A percentile compares a stretch with the other conserved stretches of the same genome.
phyloP scores from a whole-genome alignment of 2,113 vertebrate species.

The Porphyrio hochstetteri region DNA sequence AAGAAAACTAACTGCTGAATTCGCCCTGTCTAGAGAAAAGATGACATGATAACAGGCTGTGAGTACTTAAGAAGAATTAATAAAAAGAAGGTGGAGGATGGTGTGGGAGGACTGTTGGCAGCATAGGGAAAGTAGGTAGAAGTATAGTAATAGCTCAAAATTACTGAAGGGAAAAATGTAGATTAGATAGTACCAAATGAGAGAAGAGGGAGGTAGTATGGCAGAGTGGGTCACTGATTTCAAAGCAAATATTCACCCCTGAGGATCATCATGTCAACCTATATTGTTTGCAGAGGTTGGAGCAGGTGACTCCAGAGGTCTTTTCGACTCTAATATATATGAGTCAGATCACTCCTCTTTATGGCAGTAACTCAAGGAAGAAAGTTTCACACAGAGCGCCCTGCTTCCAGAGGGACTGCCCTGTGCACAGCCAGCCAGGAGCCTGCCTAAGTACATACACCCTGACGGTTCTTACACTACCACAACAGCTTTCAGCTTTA shows the following conservation, averaged over 20 bases:
- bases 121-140: background rate
- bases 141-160: background rate
- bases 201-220: background rate
- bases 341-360: background rate
- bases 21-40: conserved; percentile 13
- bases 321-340: background rate
- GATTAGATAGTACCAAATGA: conserved; percentile 15
- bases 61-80: conserved; percentile 28
- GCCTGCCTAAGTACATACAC: fast-evolving
- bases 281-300: background rate
- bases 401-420: background rate
- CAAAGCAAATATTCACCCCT: background rate
- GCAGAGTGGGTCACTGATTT: background rate
- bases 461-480: background rate
- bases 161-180: conserved; percentile 25
- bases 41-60: conserved; percentile 16
- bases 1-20: background rate
- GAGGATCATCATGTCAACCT: background rate
- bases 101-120: conserved; percentile 20
- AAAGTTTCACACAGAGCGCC: background rate
- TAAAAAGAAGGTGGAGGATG: background rate
- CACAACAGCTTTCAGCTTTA: background rate
- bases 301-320: background rate
- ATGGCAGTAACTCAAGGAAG: background rate
- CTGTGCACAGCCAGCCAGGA: background rate